phyloP scores from a whole-genome alignment of 2,888 invertebrate species.

The Nemurella pictetii region DNA sequence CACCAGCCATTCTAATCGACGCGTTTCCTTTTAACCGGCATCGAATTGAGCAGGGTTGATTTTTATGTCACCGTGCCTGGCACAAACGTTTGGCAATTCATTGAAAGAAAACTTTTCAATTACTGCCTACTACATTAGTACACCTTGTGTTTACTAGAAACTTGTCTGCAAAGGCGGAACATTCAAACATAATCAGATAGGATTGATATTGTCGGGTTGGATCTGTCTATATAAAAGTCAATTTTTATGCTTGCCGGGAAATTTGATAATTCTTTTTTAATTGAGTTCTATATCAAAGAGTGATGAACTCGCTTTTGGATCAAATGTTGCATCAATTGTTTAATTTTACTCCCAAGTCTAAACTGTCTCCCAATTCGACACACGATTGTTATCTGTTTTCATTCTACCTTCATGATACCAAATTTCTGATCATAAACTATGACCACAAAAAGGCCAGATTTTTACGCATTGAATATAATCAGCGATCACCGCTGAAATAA shows the following conservation, averaged over 20 bases:
- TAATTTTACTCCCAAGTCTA: too few species aligned
- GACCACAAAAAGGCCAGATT: not conserved
- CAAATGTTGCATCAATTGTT: too few species aligned
- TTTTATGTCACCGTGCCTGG: conserved; percentile 17
- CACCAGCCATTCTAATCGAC: not conserved
- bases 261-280: too few species aligned
- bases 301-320: too few species aligned
- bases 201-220: too few species aligned
- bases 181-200: too few species aligned
- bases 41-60: not conserved
- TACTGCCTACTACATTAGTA: not conserved
- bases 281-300: too few species aligned
- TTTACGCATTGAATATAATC: not conserved
- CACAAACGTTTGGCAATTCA: conserved; percentile 5
- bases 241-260: too few species aligned
- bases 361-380: too few species aligned
- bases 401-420: not conserved
- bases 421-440: not conserved
- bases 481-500: not conserved
- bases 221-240: too few species aligned
- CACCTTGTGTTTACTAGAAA: not conserved
- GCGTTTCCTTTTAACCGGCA: not conserved
- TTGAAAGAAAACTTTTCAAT: conserved; percentile 7
- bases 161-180: too few species aligned
- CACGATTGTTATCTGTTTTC: too few species aligned